A percentile compares a stretch with the other conserved stretches of the same genome.
Evolutionary conservation across 1,140 invertebrate genomes (phyloP).

Genomic region (Lasaia peninsularis): DNA sequence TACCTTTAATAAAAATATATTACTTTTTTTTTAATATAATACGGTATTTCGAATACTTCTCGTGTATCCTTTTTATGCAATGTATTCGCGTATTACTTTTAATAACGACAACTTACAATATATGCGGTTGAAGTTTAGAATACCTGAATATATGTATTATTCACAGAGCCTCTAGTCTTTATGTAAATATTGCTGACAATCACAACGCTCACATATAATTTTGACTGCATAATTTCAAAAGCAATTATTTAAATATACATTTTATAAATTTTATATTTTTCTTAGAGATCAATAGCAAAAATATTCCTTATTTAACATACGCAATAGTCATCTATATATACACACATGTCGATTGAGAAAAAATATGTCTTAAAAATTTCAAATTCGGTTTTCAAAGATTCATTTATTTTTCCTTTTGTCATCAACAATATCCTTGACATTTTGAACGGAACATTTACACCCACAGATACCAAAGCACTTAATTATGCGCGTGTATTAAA

Average conservation of each 20-base stretch:
- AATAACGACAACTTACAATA: background rate
- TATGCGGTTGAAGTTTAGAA: background rate
- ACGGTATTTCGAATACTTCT: background rate
- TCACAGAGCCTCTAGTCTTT: slow-evolving; percentile 61
- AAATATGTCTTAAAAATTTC: background rate
- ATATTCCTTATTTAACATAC: background rate
- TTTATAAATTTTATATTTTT: background rate
- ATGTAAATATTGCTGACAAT: slow-evolving; percentile 36
- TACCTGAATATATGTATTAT: slow-evolving; percentile 23
- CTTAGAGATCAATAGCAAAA: slow-evolving; percentile 5
- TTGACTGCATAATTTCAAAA: background rate
- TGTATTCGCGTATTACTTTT: background rate
- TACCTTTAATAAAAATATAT: background rate
- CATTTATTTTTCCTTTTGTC: background rate
- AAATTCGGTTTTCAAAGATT: background rate
- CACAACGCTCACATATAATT: slow-evolving; percentile 23
- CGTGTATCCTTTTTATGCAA: too few species aligned
- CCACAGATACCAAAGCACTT: too few species aligned
- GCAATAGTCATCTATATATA: background rate
- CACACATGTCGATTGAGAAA: background rate
- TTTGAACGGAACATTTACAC: too few species aligned
- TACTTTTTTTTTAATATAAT: background rate
- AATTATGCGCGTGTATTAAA: too few species aligned
- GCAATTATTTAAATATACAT: background rate
- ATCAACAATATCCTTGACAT: too few species aligned